A percentile compares a stretch with the other conserved stretches of the same genome.
These are phyloP conservation scores for Macrobrachium rosenbergii DNA, from an alignment of 1,140 invertebrate species.

Conservation along the genomic window DNA sequence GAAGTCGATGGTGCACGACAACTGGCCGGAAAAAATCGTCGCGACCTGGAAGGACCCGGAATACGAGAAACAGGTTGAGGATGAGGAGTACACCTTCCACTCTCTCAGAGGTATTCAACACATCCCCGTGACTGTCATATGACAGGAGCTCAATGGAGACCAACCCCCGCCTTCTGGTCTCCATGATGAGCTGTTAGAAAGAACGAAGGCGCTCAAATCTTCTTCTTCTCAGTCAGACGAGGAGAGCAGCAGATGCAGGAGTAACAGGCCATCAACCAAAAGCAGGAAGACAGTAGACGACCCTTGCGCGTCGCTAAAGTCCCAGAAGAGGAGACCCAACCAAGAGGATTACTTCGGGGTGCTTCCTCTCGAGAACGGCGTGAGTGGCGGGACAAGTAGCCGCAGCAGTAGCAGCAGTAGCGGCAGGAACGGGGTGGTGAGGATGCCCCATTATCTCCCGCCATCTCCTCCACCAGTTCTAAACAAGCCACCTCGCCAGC, in stretches of 20 bases:
- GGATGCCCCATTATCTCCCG: constrained; percentile 35
- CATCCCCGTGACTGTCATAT: constrained; percentile 64
- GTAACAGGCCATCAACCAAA: constrained; percentile 22
- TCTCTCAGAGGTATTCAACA: constrained; percentile 61
- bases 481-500: constrained; percentile 26
- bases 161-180: constrained; percentile 53
- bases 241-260: constrained; percentile 30
- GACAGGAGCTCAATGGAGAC: constrained; percentile 66
- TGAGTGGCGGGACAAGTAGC: constrained; percentile 16
- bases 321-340: constrained; percentile 16
- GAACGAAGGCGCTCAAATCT: constrained; percentile 48
- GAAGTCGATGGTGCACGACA: constrained; percentile 65
- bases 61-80: constrained; percentile 65
- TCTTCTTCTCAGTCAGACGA: constrained; percentile 18
- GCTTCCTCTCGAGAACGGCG: constrained; percentile 51
- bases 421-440: constrained; percentile 30
- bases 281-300: constrained; percentile 27
- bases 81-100: constrained; percentile 66
- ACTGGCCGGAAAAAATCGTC: constrained; percentile 66
- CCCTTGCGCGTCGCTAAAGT: constrained; percentile 49
- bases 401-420: constrained; percentile 45
- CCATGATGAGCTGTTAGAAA: constrained; percentile 64
- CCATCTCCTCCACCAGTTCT: constrained; percentile 36
- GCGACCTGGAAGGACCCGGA: constrained; percentile 65
- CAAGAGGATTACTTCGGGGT: constrained; percentile 32